These are phyloP conservation scores for Crocidura indochinensis DNA, from an alignment of 2,797 vertebrate species.

Conservation along the genomic window DNA sequence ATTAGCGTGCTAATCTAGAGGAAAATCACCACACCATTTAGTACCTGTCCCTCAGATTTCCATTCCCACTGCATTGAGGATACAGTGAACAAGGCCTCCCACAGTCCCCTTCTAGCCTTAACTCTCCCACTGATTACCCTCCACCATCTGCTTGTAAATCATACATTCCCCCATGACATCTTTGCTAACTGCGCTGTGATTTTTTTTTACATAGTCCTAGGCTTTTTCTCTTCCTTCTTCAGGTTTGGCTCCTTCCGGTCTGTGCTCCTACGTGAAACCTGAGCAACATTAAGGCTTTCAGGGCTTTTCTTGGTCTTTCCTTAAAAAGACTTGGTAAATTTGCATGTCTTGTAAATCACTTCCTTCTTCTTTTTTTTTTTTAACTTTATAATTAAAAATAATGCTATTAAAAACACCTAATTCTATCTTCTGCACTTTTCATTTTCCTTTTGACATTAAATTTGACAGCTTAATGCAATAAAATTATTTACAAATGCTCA, in stretches of 20 bases:
- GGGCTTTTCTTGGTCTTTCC: conserved; percentile 99
- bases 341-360: conserved; percentile 92
- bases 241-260: conserved; percentile 99
- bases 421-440: conserved; percentile 82
- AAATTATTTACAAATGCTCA: conserved; percentile 68
- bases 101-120: conserved; percentile 16
- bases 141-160: conserved; percentile 81
- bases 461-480: conserved; percentile 68
- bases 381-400: conserved; percentile 84
- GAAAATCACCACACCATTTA: background rate
- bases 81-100: background rate
- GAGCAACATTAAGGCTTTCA: conserved; percentile 99
- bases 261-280: conserved; percentile 99
- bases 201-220: conserved; percentile 90
- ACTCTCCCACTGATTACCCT: conserved; percentile 77
- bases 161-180: conserved; percentile 81
- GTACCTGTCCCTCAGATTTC: background rate
- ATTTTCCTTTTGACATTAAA: conserved; percentile 83
- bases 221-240: conserved; percentile 96
- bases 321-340: conserved; percentile 99
- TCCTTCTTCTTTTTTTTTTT: conserved; percentile 85
- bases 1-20: background rate
- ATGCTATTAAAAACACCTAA: conserved; percentile 85
- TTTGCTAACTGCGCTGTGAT: conserved; percentile 89
- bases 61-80: background rate